phyloP scores from a whole-genome alignment of 2,113 vertebrate genomes.

The Fukomys damarensis region DNA sequence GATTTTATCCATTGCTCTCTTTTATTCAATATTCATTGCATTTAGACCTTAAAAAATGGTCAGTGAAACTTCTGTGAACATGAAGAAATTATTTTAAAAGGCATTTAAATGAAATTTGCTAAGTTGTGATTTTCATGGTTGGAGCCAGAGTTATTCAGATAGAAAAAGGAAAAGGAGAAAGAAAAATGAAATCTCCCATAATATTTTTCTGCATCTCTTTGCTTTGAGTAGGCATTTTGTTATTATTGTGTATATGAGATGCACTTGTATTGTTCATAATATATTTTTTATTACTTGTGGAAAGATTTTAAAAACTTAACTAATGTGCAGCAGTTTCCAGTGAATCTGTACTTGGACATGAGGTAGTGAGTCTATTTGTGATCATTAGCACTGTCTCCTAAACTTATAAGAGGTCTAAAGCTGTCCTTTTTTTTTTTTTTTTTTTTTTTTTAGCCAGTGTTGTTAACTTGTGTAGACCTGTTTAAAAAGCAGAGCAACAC shows the following conservation, averaged over 20 bases:
- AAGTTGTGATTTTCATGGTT: slow-evolving; percentile 94
- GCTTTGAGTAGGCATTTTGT: slow-evolving; percentile 90
- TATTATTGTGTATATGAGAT: slow-evolving; percentile 92
- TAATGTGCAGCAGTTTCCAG: slow-evolving; percentile 88
- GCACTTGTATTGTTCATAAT: slow-evolving; percentile 91
- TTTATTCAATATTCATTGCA: slow-evolving; percentile 97
- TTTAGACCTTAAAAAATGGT: slow-evolving; percentile 94
- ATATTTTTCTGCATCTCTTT: slow-evolving; percentile 92
- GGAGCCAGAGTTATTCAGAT: slow-evolving; percentile 93
- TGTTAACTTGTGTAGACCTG: slow-evolving; percentile 81
- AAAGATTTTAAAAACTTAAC: slow-evolving; percentile 87
- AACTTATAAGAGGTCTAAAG: slow-evolving; percentile 79
- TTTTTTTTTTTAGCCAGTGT: slow-evolving; percentile 84
- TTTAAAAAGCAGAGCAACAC: slow-evolving; percentile 81
- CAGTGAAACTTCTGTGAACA: slow-evolving; percentile 94
- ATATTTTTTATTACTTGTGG: slow-evolving; percentile 90
- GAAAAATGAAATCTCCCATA: slow-evolving; percentile 87
- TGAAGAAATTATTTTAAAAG: slow-evolving; percentile 95
- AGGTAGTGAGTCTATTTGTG: slow-evolving; percentile 85
- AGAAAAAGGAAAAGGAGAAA: slow-evolving; percentile 91
- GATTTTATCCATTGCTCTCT: slow-evolving; percentile 99
- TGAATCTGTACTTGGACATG: slow-evolving; percentile 86
- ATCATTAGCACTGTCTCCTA: slow-evolving; percentile 84
- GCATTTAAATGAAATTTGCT: slow-evolving; percentile 97
- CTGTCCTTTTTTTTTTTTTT: slow-evolving; percentile 72